Conservation (phyloP, 2,113 vertebrate species). For the Anas platyrhynchos region DNA sequence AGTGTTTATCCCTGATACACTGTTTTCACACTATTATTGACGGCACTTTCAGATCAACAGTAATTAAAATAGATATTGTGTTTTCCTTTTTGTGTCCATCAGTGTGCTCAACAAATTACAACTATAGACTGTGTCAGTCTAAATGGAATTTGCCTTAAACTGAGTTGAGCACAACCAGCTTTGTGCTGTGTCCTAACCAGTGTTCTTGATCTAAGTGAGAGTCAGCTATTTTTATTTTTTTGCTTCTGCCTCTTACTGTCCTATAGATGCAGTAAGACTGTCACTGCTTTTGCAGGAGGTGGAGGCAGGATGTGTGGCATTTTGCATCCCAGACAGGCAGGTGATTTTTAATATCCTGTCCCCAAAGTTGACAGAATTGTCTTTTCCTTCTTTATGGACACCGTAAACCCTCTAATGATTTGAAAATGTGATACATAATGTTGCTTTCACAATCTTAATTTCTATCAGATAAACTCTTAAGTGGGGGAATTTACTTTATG, state of each 20-base stretch:
- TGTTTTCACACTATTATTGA: background rate
- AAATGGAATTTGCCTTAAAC: background rate
- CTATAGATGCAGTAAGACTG: background rate
- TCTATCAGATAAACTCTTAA: background rate
- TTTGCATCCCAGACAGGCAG: background rate
- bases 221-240: background rate
- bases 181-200: accelerated
- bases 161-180: background rate
- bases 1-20: background rate
- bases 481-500: background rate
- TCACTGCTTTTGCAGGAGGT: background rate
- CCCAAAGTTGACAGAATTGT: background rate
- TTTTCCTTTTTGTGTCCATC: background rate
- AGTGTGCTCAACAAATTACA: background rate
- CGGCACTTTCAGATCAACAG: background rate
- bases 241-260: background rate
- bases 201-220: background rate
- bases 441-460: background rate
- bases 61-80: background rate
- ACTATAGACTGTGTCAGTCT: background rate
- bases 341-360: background rate
- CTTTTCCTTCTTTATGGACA: background rate
- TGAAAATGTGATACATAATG: background rate
- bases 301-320: background rate
- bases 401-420: background rate